Base-by-base conservation (phyloP, 2,113 vertebrate species). In the Pan paniscus region DNA sequence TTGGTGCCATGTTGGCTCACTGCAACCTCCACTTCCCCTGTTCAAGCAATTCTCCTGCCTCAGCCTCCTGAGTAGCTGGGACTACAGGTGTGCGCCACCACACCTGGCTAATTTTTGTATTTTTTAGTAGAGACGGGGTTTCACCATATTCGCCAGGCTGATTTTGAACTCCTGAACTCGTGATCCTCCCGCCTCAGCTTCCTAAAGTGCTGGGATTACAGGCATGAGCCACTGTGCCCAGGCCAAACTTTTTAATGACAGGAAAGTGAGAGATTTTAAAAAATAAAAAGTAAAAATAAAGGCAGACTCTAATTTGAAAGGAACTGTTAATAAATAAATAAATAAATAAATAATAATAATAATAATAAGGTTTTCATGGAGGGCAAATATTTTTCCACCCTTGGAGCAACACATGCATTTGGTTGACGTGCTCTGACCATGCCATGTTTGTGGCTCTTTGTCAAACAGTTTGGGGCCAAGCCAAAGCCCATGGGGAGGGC, bases 361-460 rank as follows among this genome's bases (percentile, higher is more conserved):
- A 78, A 78, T n/a, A 35, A 68, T 35, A 48, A 73, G 48, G 55
- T 81, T 97, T 95, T 88, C 18, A 1, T 20, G 46, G 91, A 64
- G 38, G 79, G 82, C 91, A 93, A 93, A 50, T 55, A 76, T 80
- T 86, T 87, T 70, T 92, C 85, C 43, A 84, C 73, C 89, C 73
- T 81, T 72, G 86, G 52, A 95, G 83, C 38, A 57, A 46, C 2
- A 35, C 68, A 68, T 72, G 88, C 50, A 20, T 90, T 96, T 13
- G 76, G 89, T 70, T 90, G 83, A 59, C 57, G 40, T 72, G 95
- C 57, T 46, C 35, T 70, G 97, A 92, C 93, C 86, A 40, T 43
- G 89, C 89, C 90, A 84, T 97, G 87, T 96, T 88, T 93, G 94
- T 96, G 95, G 94, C 93, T 96, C 96, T 96, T 98, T 97, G 93